A percentile compares a stretch with the other conserved stretches of the same genome.
phyloP scores from a whole-genome alignment of 2,888 invertebrate species.

The Andricus quercusramuli region DNA sequence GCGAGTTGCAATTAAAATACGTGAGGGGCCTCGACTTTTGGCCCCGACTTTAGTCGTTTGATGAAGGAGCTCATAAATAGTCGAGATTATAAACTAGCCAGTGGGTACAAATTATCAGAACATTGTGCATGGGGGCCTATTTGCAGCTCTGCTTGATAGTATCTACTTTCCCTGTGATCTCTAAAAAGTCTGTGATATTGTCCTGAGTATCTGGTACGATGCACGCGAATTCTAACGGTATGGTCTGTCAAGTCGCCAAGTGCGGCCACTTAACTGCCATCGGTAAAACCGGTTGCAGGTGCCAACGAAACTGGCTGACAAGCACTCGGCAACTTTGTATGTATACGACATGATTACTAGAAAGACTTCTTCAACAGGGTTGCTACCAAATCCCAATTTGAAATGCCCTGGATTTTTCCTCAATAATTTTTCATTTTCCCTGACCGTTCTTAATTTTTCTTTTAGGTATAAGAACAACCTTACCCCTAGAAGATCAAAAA shows the following conservation, averaged over 20 bases:
- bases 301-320: slow-evolving; percentile 6
- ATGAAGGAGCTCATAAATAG: slow-evolving; percentile 8
- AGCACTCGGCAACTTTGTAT: neutral
- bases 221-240: slow-evolving; percentile 36
- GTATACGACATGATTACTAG: neutral
- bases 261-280: slow-evolving; percentile 17
- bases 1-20: no score
- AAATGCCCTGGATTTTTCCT: no score
- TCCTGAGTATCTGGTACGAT: slow-evolving; percentile 20
- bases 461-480: no score
- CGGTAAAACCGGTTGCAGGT: slow-evolving; percentile 32
- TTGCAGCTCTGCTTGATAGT: slow-evolving; percentile 7
- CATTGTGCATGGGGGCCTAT: slow-evolving; percentile 4
- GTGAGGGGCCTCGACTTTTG: no score
- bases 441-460: no score
- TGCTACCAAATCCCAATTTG: no score
- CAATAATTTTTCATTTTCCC: no score
- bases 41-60: neutral
- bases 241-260: slow-evolving; percentile 34
- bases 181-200: slow-evolving; percentile 27
- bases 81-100: slow-evolving; percentile 19
- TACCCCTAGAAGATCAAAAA: no score
- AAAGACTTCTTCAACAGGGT: neutral
- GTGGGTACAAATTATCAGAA: slow-evolving; percentile 15
- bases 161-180: slow-evolving; percentile 28